Evolutionary conservation across 2,888 invertebrate species (phyloP).

Genomic region (Melinaea menophilus): DNA sequence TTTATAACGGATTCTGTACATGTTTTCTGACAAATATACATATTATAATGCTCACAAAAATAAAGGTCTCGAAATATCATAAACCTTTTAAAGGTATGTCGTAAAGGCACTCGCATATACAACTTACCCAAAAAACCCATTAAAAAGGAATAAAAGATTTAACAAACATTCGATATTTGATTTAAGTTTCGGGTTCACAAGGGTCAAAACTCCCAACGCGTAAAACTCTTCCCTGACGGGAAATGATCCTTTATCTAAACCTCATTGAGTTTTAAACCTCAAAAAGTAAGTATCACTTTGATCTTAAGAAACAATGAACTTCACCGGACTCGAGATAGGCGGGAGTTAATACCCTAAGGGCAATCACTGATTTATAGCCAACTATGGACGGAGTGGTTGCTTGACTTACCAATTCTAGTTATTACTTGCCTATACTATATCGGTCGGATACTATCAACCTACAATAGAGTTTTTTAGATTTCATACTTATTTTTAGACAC

Average conservation of each 20-base stretch:
- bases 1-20: too few species aligned
- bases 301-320: slow-evolving; percentile 33
- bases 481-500: too few species aligned
- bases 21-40: too few species aligned
- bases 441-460: not conserved
- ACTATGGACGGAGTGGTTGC: slow-evolving; percentile 13
- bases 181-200: too few species aligned
- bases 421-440: slow-evolving; percentile 11
- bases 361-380: slow-evolving; percentile 15
- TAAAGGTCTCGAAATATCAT: too few species aligned
- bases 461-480: too few species aligned
- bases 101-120: too few species aligned
- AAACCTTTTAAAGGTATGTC: too few species aligned
- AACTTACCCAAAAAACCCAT: too few species aligned
- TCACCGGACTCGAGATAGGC: slow-evolving; percentile 25
- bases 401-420: slow-evolving; percentile 17
- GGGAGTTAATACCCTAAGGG: slow-evolving; percentile 28
- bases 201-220: not conserved
- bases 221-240: slow-evolving; percentile 27
- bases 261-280: slow-evolving; percentile 30
- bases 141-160: too few species aligned
- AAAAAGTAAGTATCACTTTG: slow-evolving; percentile 33
- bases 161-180: too few species aligned
- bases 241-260: slow-evolving; percentile 26
- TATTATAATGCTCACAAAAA: too few species aligned